Evolutionary conservation across 1,140 invertebrate species (phyloP).

Genomic region (Euwallacea fornicatus): DNA sequence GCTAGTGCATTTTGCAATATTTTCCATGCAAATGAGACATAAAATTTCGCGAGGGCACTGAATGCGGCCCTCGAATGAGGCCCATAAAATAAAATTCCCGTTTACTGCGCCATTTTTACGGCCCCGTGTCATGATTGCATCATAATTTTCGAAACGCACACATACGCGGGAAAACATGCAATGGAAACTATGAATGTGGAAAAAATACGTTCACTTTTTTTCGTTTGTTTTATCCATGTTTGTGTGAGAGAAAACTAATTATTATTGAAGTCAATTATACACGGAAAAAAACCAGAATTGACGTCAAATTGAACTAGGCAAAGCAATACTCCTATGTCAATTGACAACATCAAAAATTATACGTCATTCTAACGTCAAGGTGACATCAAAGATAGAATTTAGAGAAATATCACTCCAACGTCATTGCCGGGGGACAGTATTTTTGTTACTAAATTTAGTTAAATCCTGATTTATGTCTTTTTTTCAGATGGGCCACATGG

Average conservation of each 20-base stretch:
- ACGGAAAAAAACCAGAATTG: too few relatives aligned
- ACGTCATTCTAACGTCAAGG: too few relatives aligned
- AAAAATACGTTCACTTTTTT: conserved; percentile 14
- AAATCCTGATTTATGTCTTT: background rate
- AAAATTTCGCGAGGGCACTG: conserved; percentile 8
- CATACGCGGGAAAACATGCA: conserved; percentile 1
- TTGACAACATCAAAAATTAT: too few relatives aligned
- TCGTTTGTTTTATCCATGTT: too few relatives aligned
- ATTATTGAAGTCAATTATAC: too few relatives aligned
- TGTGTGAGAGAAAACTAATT: too few relatives aligned
- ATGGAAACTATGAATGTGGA: conserved; percentile 29
- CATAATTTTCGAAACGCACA: conserved; percentile 28
- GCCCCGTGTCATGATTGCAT: conserved; percentile 33
- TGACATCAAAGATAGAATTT: too few relatives aligned
- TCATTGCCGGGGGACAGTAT: too few relatives aligned
- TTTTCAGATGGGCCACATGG: conserved; percentile 88
- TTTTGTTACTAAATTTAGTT: background rate
- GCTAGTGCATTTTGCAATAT: conserved; percentile 4
- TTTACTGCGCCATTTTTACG: conserved; percentile 27
- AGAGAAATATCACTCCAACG: too few relatives aligned
- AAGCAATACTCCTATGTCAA: too few relatives aligned
- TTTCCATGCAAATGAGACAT: conserved; percentile 27
- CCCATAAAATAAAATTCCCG: conserved; percentile 34
- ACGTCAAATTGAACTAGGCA: too few relatives aligned
- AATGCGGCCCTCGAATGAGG: conserved; percentile 2